Percentiles rank a stretch among this genome's conserved stretches.
These are phyloP conservation scores for Rhogogaster chlorosoma DNA, from an alignment of 2,888 invertebrate species.

Conservation along the genomic window DNA sequence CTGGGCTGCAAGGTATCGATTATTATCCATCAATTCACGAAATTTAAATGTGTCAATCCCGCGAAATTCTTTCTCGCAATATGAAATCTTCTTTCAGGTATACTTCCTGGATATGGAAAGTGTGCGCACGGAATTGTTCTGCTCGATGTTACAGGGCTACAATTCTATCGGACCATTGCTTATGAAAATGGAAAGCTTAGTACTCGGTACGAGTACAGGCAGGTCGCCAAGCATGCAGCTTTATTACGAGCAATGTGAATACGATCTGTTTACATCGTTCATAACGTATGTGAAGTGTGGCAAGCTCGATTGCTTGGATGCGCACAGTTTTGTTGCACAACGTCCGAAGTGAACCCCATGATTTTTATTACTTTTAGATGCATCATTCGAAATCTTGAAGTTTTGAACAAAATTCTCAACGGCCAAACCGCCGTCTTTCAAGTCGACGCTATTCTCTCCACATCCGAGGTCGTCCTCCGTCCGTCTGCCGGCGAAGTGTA, in stretches of 20 bases:
- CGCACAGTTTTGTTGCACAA: neutral
- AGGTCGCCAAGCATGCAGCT: constrained; percentile 85
- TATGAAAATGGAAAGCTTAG: constrained; percentile 91
- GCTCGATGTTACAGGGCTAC: constrained; percentile 86
- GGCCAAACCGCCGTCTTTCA: constrained; percentile 85
- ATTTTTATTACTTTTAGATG: constrained; percentile 61
- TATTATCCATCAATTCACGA: constrained; percentile 43
- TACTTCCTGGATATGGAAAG: constrained; percentile 87
- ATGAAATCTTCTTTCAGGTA: constrained; percentile 76
- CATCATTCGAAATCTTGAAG: constrained; percentile 83
- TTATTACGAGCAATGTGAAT: constrained; percentile 92
- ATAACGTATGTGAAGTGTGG: constrained; percentile 77
- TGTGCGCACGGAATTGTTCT: constrained; percentile 85
- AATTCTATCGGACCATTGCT: constrained; percentile 90
- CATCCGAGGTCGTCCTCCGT: constrained; percentile 87
- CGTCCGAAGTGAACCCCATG: neutral
- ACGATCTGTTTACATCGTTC: constrained; percentile 86
- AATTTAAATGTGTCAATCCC: neutral
- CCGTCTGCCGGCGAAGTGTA: constrained; percentile 89
- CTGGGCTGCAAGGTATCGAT: constrained; percentile 65
- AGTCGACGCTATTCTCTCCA: constrained; percentile 87
- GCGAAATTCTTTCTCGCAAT: neutral
- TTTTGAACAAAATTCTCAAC: constrained; percentile 82
- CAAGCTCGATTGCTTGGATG: neutral
- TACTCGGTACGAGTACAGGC: constrained; percentile 89